These are phyloP conservation scores for Aradus depressus DNA, from an alignment of 2,888 invertebrate species.

Conservation along the genomic window DNA sequence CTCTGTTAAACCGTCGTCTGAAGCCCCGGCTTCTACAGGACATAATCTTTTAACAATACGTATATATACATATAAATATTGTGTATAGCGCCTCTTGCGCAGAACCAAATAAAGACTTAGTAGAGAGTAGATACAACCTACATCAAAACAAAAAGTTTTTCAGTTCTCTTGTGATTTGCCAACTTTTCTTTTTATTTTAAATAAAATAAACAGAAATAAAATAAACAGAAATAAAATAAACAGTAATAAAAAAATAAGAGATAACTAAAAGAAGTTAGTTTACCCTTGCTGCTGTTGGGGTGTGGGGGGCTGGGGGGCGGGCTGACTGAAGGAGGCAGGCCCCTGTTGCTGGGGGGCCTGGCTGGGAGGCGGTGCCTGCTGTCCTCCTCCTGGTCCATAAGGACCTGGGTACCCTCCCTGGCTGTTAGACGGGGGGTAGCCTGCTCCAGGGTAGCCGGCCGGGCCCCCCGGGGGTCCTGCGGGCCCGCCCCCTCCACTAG, in stretches of 20 bases:
- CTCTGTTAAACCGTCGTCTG: too few relatives aligned
- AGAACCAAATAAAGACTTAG: too few relatives aligned
- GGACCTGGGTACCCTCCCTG: slow-evolving; percentile 12
- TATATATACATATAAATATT: too few relatives aligned
- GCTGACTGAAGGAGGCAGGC: slow-evolving; percentile 11
- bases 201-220: neutral
- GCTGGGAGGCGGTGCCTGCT: slow-evolving; percentile 8
- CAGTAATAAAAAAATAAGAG: neutral
- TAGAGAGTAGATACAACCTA: too few relatives aligned
- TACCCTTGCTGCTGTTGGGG: slow-evolving; percentile 22
- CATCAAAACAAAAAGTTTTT: too few relatives aligned
- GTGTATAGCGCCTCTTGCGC: too few relatives aligned
- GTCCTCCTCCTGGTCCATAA: too few relatives aligned
- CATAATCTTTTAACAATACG: too few relatives aligned
- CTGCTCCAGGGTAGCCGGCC: slow-evolving; percentile 10
- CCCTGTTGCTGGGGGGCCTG: slow-evolving; percentile 14
- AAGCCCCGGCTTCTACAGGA: too few relatives aligned
- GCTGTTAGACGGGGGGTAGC: slow-evolving; percentile 8
- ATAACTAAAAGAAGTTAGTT: neutral
- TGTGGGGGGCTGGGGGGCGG: slow-evolving; percentile 15
- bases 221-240: neutral
- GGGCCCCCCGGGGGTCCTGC: slow-evolving; percentile 5
- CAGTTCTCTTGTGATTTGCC: neutral
- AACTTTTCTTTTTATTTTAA: neutral
- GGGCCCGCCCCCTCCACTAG: slow-evolving; percentile 1